Conservation (phyloP, 2,888 invertebrate species). For the Alentia gelatinosa region DNA sequence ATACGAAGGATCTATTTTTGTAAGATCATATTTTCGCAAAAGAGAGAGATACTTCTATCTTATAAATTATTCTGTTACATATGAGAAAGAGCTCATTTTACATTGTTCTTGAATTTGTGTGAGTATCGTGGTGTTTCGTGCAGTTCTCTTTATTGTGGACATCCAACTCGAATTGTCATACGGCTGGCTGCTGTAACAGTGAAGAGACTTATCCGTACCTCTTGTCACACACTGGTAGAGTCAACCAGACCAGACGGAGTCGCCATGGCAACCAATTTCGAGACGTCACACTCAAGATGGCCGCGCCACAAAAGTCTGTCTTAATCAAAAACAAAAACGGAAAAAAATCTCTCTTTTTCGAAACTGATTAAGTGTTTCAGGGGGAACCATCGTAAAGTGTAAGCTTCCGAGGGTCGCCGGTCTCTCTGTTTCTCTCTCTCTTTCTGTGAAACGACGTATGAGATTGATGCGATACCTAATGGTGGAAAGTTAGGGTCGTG, state of each 20-base stretch:
- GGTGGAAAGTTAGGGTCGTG: neutral
- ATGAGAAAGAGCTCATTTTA: conserved; percentile 56
- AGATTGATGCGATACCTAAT: neutral
- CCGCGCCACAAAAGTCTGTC: conserved; percentile 40
- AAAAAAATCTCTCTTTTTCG: conserved; percentile 34
- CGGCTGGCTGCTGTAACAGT: conserved; percentile 23
- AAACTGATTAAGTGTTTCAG: neutral
- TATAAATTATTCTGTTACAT: conserved; percentile 60
- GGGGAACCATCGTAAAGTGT: neutral
- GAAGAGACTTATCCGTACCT: conserved; percentile 26
- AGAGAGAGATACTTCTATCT: conserved; percentile 61
- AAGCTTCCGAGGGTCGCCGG: neutral
- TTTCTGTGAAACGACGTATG: neutral
- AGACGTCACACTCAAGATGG: conserved; percentile 51
- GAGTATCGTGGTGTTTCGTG: conserved; percentile 59
- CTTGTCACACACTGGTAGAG: conserved; percentile 43
- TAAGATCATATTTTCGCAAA: conserved; percentile 61
- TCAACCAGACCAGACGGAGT: conserved; percentile 29
- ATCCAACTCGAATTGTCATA: conserved; percentile 45
- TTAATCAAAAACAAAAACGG: conserved; percentile 7
- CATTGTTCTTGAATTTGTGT: conserved; percentile 60
- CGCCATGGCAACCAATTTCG: conserved; percentile 34
- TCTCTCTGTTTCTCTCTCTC: conserved; percentile 1
- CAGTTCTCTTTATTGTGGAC: conserved; percentile 58
- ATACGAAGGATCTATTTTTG: conserved; percentile 62